Evolutionary conservation across 2,888 invertebrate genomes (phyloP).

Genomic region (Cataglyphis albicans): DNA sequence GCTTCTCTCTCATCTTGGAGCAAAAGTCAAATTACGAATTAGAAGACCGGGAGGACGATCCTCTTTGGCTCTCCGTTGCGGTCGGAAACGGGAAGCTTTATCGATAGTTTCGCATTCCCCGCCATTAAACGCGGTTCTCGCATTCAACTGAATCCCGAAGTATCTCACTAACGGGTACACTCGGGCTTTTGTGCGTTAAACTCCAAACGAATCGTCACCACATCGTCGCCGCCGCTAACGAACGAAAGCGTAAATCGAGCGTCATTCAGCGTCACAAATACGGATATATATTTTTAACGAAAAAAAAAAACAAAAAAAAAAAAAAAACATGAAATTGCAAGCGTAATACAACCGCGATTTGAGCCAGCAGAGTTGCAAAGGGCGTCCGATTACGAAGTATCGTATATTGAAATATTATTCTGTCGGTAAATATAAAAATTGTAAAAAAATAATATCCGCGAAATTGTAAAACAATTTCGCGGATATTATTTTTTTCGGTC

Average conservation of each 20-base stretch:
- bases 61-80: constrained; percentile 50
- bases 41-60: constrained; percentile 17
- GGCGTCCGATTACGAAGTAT: constrained; percentile 26
- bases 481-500: constrained; percentile 20
- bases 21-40: constrained; percentile 50
- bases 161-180: constrained; percentile 49
- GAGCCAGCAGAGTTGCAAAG: constrained; percentile 24
- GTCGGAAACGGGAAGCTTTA: constrained; percentile 55
- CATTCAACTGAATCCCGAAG: constrained; percentile 49
- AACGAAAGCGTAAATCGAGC: constrained; percentile 20
- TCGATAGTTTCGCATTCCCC: constrained; percentile 52
- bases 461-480: background rate
- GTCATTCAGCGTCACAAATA: background rate
- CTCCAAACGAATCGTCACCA: constrained; percentile 44
- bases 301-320: constrained; percentile 23
- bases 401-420: constrained; percentile 45
- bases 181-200: constrained; percentile 50
- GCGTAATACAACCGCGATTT: constrained; percentile 12
- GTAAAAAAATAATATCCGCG: background rate
- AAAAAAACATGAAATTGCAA: constrained; percentile 11
- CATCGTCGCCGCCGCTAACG: constrained; percentile 21
- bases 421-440: constrained; percentile 20
- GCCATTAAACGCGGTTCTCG: constrained; percentile 62
- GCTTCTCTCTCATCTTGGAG: background rate
- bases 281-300: background rate